Conservation (phyloP, 2,113 vertebrate species). For the Gopherus evgoodei region DNA sequence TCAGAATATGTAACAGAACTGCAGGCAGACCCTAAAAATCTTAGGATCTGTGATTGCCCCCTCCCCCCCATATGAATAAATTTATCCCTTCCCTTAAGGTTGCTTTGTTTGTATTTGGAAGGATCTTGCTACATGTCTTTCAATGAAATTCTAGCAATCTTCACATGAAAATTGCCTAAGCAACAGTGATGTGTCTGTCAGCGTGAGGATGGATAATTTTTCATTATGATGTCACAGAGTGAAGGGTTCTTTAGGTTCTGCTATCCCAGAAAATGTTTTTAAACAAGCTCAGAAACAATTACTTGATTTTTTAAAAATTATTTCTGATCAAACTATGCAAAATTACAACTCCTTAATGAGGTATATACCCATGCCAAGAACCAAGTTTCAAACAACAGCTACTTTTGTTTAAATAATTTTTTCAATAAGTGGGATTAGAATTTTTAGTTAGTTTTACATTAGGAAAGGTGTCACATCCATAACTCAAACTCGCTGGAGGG, state of each 20-base stretch:
- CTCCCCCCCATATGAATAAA: background rate
- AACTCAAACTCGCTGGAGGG: background rate
- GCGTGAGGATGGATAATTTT: background rate
- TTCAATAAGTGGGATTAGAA: background rate
- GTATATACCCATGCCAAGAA: background rate
- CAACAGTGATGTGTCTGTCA: background rate
- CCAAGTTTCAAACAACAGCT: background rate
- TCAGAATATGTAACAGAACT: background rate
- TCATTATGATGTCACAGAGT: background rate
- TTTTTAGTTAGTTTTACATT: background rate
- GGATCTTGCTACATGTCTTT: background rate
- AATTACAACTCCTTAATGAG: background rate
- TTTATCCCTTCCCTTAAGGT: background rate
- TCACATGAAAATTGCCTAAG: background rate
- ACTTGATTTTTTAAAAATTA: background rate
- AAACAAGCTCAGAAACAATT: background rate
- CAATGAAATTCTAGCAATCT: background rate
- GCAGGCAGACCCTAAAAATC: conserved; percentile 1
- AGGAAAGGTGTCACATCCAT: background rate
- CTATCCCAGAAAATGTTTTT: background rate
- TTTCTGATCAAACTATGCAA: background rate
- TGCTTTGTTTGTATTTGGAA: background rate
- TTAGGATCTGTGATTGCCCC: background rate
- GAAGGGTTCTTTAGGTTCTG: background rate
- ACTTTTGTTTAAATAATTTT: background rate